Base-by-base conservation (phyloP, 2,797 vertebrate species). In the Champsocephalus gunnari region DNA sequence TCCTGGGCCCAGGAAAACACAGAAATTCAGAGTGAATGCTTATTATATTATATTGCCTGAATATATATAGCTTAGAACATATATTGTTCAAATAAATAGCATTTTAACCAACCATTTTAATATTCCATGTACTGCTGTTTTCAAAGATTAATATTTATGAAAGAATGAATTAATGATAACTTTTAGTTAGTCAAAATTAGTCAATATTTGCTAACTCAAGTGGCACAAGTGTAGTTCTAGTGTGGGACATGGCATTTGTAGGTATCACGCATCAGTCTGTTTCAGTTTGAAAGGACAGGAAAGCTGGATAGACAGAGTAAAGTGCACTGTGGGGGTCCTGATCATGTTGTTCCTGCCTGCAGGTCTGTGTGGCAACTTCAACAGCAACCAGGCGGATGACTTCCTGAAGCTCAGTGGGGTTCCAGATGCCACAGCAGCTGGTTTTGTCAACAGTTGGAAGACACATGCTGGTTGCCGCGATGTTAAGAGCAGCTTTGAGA, bases 331-430 rank as follows among this genome's bases (percentile, higher is more conserved):
- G 34, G 19, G 12, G 34, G 28, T 44, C 34, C 34, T 44, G 51
- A 21, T 59, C 1, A 3, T 47, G 34, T 32, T 28, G 32, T 0
- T 56, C 11, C 44, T 21, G 19, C 56, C 50, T 64, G 45, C 61
- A 95, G 94, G 94, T 64, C 81, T 95, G 34, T 95, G 94, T 75
- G 94, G 94, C 49, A 94, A 94, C 85, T 94, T 92, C 77, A 95
- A 95, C 68, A 74, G 65, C 2, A 85, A 93, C 75, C 93, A 94
- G 56, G 88, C 80, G 1, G 94, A 95, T 44, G 94, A 94, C 74
- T 94, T 94, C 57, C 86, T 88, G 0, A 87, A 88, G 47, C 82
- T 87, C 66, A 90, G 89, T 10, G 94, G 94, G 5, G 82, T 93
- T 21, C 73, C 58, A 17, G 93, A 94, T 28, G 92, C 92, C 72